phyloP scores from a whole-genome alignment of 23 tunicate species.

The Clavelina lepadiformis region DNA sequence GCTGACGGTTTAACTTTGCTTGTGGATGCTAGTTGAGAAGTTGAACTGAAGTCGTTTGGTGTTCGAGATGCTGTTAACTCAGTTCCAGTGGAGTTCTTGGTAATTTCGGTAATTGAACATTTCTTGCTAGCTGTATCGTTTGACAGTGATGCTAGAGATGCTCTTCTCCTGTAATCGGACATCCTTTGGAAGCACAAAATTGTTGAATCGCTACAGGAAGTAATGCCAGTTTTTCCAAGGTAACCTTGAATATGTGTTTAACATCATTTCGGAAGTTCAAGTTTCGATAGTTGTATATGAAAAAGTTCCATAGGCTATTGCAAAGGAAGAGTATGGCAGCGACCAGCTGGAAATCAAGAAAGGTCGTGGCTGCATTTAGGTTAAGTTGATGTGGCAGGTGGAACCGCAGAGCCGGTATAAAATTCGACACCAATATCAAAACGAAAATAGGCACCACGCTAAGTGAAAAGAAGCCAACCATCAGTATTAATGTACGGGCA shows the following conservation, averaged over 20 bases:
- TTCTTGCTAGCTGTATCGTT: constrained; percentile 4
- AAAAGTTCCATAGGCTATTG: constrained; percentile 74
- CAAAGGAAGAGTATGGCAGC: constrained; percentile 23
- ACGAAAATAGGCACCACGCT: constrained; percentile 35
- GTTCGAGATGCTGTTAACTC: too few species aligned
- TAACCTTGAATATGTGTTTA: neutral
- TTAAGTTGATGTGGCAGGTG: constrained; percentile 22
- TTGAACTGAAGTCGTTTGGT: too few species aligned
- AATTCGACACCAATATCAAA: constrained; percentile 10
- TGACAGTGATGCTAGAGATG: constrained; percentile 21
- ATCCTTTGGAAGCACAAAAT: constrained; percentile 20
- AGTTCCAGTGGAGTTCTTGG: too few species aligned
- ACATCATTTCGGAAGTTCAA: constrained; percentile 27
- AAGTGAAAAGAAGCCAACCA: constrained; percentile 57
- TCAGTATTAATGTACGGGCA: constrained; percentile 36
- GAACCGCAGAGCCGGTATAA: constrained; percentile 18
- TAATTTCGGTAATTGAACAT: neutral
- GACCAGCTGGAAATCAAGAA: constrained; percentile 22
- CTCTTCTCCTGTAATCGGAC: constrained; percentile 37
- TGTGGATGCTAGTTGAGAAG: too few species aligned
- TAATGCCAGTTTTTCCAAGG: neutral
- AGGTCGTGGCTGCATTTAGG: constrained; percentile 10
- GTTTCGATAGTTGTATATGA: constrained; percentile 60
- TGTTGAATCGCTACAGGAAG: constrained; percentile 18
- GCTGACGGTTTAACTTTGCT: too few species aligned